Evolutionary conservation across 1,140 invertebrate species (phyloP), one percentile per base, ranked within the genome.

Genomic region (Condylostylus longicornis): DNA sequence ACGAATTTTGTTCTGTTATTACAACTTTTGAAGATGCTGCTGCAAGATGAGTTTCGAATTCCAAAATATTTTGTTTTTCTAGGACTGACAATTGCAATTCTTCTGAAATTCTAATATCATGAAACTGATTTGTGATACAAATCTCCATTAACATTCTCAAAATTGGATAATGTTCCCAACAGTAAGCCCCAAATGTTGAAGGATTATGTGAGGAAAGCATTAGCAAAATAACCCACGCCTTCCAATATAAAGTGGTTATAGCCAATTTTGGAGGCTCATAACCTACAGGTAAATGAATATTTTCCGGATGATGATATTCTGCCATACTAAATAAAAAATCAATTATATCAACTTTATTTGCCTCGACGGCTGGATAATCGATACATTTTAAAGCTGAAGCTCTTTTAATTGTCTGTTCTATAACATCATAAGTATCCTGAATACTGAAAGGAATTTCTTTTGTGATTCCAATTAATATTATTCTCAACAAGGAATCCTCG

Each of bases 191-290:
- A 64, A 95, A 88, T 12, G 74, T 75, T 0, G 69, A 64, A 1
- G 91, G 88, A 74, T 96, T 96, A 58, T 94, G 89, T 7, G 88
- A 88, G 21, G 82, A 77, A 32, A 96, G 64, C 54, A 95, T 82
- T 5, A 91, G 65, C 37, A 98, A 64, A 51, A 95, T 80, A 20
- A 80, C 68, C 91, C 91, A 97, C 21, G 79, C 78, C 63, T 90
- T 91, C 91, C 91, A 97, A 62, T 95, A 96, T 13, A 86, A 66
- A 45, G 79, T 79, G 5, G 82, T 77, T 49, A 97, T 93, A 1
- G 89, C 91, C 51, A 96, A 66, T 44, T 77, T 78, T 0, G 91
- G 91, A 10, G 91, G 81, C 23, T 74, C 72, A 59, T 95, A 82
- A 58, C 75, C 84, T 3, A 70, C 53, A 1, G 91, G 90, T 35